phyloP scores from a whole-genome alignment of 2,113 vertebrate genomes.

The Varanus salvator region DNA sequence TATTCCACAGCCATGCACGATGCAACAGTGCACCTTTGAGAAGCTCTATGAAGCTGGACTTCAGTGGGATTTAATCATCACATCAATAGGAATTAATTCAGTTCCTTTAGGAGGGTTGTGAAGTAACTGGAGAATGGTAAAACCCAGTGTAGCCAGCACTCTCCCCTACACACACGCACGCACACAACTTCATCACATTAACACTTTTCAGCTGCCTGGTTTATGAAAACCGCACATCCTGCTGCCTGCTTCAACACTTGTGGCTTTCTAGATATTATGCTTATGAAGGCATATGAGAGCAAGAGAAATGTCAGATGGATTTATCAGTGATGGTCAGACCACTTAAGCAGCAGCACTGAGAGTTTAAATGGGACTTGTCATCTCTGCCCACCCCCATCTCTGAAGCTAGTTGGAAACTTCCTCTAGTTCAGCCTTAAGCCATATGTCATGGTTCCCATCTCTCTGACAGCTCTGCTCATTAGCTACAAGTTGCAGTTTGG shows the following conservation, averaged over 20 bases:
- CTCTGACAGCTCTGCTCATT: not conserved
- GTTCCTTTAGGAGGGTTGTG: not conserved
- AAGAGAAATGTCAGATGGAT: not conserved
- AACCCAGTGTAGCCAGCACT: too few relatives aligned
- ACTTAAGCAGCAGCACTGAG: not conserved
- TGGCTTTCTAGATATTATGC: not conserved
- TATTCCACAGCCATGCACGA: not conserved
- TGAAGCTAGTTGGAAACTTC: not conserved
- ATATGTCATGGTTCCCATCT: not conserved
- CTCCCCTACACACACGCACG: not conserved
- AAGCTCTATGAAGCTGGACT: not conserved
- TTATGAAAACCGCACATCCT: not conserved
- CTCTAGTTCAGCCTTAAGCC: not conserved
- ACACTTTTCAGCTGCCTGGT: not conserved
- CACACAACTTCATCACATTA: not conserved
- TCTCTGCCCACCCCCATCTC: not conserved
- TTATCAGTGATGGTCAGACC: not conserved
- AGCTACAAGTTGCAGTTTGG: not conserved
- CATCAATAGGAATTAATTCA: not conserved
- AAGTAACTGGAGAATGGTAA: not conserved
- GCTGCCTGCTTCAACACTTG: not conserved
- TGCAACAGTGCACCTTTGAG: not conserved
- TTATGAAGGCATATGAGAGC: not conserved
- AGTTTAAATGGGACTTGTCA: not conserved
- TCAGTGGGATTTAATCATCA: not conserved